Conservation (phyloP, 2,113 vertebrate species). For the Etia nguti region DNA sequence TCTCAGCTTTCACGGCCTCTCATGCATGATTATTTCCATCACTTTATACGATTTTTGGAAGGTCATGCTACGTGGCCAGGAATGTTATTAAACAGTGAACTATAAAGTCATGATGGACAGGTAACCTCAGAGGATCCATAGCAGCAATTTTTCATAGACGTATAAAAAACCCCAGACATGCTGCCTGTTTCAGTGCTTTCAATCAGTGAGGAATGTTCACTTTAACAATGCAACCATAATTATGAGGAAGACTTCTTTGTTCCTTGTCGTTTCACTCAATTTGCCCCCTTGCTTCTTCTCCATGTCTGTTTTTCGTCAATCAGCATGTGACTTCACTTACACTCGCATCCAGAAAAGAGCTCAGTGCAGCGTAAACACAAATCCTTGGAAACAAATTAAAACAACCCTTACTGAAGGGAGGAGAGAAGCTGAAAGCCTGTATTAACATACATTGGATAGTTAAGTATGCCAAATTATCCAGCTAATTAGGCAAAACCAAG, state of each 20-base stretch:
- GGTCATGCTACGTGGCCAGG: background rate
- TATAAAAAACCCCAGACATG: background rate
- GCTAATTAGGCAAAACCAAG: background rate
- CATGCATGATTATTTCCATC: background rate
- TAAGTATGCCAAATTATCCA: background rate
- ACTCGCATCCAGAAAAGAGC: background rate
- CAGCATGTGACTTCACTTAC: background rate
- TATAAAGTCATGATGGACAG: background rate
- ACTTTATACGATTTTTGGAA: background rate
- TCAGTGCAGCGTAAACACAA: background rate
- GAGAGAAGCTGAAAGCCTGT: background rate
- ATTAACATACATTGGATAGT: background rate
- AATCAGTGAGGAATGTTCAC: background rate
- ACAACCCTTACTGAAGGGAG: background rate
- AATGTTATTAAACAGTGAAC: background rate
- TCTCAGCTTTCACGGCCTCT: slow-evolving; percentile 9
- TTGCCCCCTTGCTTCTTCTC: background rate
- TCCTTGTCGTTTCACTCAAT: background rate
- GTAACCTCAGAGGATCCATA: background rate
- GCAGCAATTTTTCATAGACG: background rate
- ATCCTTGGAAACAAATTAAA: background rate
- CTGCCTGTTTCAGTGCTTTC: background rate
- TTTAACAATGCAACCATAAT: background rate
- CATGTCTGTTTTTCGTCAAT: background rate
- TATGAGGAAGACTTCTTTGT: background rate